Evolutionary conservation across 2,797 vertebrate genomes (phyloP).

Genomic region (Gephyroberyx darwinii): DNA sequence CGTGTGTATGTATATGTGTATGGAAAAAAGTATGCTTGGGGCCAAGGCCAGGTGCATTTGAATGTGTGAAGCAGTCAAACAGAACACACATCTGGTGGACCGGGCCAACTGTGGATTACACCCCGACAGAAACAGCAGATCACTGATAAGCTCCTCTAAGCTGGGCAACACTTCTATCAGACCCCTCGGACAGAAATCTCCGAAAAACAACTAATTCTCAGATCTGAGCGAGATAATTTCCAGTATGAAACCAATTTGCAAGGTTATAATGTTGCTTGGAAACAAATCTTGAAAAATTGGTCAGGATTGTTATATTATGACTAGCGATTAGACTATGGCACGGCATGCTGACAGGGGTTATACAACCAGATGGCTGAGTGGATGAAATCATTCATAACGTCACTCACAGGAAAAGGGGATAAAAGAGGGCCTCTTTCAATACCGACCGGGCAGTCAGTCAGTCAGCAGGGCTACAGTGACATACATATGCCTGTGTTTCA

Average conservation of each 20-base stretch:
- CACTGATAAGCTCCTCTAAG: conserved; percentile 6
- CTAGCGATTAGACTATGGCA: conserved; percentile 33
- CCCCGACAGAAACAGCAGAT: conserved; percentile 30
- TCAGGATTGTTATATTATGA: conserved; percentile 53
- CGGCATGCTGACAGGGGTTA: conserved; percentile 48
- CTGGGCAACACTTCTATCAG: background rate
- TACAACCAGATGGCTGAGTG: conserved; percentile 42
- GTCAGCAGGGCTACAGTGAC: background rate
- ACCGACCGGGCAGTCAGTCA: conserved; percentile 1
- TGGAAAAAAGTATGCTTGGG: background rate
- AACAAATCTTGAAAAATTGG: conserved; percentile 36
- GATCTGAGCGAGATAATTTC: conserved; percentile 49
- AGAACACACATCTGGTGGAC: background rate
- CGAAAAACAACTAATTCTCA: conserved; percentile 28
- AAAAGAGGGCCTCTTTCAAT: conserved; percentile 19
- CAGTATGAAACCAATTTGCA: conserved; percentile 62
- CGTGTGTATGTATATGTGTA: too few relatives aligned
- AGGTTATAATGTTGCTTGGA: conserved; percentile 49
- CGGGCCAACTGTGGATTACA: background rate
- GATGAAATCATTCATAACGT: conserved; percentile 50
- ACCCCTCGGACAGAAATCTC: background rate
- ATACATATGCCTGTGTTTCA: background rate
- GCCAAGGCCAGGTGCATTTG: background rate
- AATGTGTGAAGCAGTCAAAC: conserved; percentile 6
- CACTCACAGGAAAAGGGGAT: conserved; percentile 10